Conservation (phyloP, 2,888 invertebrate genomes). For the Camponotus fellah region DNA sequence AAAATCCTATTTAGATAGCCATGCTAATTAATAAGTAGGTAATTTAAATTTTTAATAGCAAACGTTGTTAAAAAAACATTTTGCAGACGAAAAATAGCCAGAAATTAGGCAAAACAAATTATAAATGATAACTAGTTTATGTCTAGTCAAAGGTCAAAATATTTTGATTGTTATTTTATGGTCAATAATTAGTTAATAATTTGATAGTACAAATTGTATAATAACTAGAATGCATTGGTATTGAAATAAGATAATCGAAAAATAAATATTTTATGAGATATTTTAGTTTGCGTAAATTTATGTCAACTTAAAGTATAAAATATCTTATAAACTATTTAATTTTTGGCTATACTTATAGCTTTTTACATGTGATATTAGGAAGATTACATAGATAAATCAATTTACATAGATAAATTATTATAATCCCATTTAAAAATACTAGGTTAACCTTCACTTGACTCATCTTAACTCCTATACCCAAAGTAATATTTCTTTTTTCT, state of each 20-base stretch:
- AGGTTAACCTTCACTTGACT: too few species aligned
- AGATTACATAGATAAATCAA: too few species aligned
- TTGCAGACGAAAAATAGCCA: neutral
- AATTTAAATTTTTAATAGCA: conserved; percentile 1
- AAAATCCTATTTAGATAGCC: neutral
- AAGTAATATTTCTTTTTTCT: too few species aligned
- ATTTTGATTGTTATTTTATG: neutral
- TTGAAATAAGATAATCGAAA: too few species aligned
- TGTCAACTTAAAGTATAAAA: too few species aligned
- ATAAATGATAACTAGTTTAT: neutral
- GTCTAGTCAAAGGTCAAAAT: neutral
- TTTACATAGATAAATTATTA: too few species aligned
- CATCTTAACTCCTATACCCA: too few species aligned
- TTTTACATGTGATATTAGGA: too few species aligned
- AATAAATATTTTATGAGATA: too few species aligned
- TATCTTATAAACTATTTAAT: neutral
- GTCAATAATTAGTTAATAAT: neutral
- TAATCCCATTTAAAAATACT: too few species aligned
- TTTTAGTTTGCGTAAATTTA: too few species aligned
- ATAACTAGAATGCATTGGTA: neutral
- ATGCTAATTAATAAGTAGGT: neutral
- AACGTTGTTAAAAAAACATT: neutral
- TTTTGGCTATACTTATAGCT: neutral
- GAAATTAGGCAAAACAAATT: neutral
- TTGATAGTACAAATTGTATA: neutral